These are phyloP conservation scores for Trichonephila inaurata DNA, from an alignment of 1,140 invertebrate genomes.

Conservation along the genomic window DNA sequence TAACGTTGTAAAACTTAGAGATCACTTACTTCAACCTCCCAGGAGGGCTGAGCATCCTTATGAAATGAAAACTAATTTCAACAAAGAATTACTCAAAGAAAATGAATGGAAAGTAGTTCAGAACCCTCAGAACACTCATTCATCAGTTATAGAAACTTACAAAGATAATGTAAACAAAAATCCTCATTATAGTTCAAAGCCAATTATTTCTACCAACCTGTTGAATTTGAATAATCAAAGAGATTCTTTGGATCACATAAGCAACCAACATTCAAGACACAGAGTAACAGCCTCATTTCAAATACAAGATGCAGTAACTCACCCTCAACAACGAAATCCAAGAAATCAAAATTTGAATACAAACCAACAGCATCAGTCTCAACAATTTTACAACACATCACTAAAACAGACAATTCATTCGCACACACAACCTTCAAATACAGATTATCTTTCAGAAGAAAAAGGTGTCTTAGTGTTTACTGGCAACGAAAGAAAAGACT, in stretches of 20 bases:
- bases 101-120: neutral
- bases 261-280: neutral
- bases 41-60: neutral
- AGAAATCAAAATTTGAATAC: neutral
- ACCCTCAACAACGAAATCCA: neutral
- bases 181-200: neutral
- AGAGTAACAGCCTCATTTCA: neutral
- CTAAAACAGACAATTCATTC: neutral
- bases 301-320: constrained; percentile 6
- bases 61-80: neutral
- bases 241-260: neutral
- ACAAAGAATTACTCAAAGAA: neutral
- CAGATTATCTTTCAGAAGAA: neutral
- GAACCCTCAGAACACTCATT: neutral
- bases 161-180: neutral
- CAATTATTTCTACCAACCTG: neutral
- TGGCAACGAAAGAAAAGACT: constrained; percentile 25
- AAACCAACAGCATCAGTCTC: neutral
- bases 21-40: neutral
- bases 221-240: neutral
- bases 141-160: neutral
- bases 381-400: neutral
- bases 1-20: constrained; percentile 13
- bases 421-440: neutral
- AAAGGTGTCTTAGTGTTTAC: constrained; percentile 31